Base-by-base conservation (phyloP, 1,140 invertebrate genomes). In the Sarcophaga peregrina region DNA sequence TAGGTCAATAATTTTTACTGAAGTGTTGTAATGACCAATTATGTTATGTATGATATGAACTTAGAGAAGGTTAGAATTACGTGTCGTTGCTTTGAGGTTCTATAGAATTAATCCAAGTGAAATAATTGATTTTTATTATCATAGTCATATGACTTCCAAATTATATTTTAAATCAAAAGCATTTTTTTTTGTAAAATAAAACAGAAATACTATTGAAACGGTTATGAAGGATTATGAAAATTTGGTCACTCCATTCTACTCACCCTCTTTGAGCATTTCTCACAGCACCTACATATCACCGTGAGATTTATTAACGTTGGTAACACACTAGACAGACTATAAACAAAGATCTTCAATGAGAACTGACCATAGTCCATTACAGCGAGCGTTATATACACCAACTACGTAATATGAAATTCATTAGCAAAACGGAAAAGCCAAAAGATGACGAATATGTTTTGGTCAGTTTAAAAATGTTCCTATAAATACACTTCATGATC, bases 331-430 rank as follows among this genome's bases (percentile, higher is more conserved):
- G 8, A 48, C 17, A 47, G 10, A 8, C 74, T 15, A 48, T 47
- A 9, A 13, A 76, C 7, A 7, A 17, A 15, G 15, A 5, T 3
- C 46, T 8, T 48, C n/a, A 3, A 8, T 68, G n/a, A 8, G 20
- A 7, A 68, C 8, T n/a, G 4, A 9, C 20, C n/a, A 9, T 25
- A 85, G 8, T 87, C 82, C 78, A 76, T 81, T 8, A 85, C 54
- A 50, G 88, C 78, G 6, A 88, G 85, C 54, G 83, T 85, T 0
- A 83, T 84, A 68, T 88, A 88, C 84, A 84, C 86, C 0, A 85
- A 82, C 8, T 84, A 54, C 0, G 88, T 84, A 20, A 85, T 1
- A 88, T 83, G 17, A 85, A 48, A 84, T 88, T 86, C 82, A 88
- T 82, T n/a, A 85, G 73, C 54, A 88, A 81, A 11, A 88, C 13